Percentiles rank a stretch among this genome's conserved stretches.
Evolutionary conservation across 2,888 invertebrate genomes (phyloP).

Genomic region (Flabesymbios commensalis): DNA sequence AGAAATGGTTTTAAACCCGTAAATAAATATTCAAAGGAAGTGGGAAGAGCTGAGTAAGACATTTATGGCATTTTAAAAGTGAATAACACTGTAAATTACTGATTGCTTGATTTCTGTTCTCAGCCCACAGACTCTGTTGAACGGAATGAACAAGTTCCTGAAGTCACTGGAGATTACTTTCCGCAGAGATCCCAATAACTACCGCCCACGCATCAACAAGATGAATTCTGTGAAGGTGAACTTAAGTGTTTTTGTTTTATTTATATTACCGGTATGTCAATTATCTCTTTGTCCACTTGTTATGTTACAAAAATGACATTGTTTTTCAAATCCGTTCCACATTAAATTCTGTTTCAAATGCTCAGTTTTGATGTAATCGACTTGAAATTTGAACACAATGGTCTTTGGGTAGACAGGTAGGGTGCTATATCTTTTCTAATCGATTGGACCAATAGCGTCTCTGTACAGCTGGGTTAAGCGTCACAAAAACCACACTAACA

Average conservation of each 20-base stretch:
- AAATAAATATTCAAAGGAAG: background rate
- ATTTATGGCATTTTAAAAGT: too few species aligned
- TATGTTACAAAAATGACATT: background rate
- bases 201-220: slow-evolving; percentile 97
- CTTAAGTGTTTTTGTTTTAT: slow-evolving; percentile 62
- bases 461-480: too few species aligned
- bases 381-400: background rate
- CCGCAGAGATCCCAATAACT: slow-evolving; percentile 97
- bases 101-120: too few species aligned
- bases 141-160: slow-evolving; percentile 98
- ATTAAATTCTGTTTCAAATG: background rate
- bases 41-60: too few species aligned
- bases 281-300: background rate
- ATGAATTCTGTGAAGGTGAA: slow-evolving; percentile 93
- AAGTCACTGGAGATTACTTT: slow-evolving; percentile 96
- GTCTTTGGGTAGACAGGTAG: too few species aligned
- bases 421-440: too few species aligned
- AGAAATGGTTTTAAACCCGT: too few species aligned
- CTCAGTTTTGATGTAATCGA: background rate
- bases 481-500: too few species aligned
- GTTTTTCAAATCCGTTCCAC: background rate
- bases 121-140: slow-evolving; percentile 81
- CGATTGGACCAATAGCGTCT: too few species aligned
- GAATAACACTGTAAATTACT: too few species aligned
- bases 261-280: slow-evolving; percentile 2